These are phyloP conservation scores for Caenorhabditis tropicalis DNA, from an alignment of 1,140 invertebrate species.

Conservation along the genomic window DNA sequence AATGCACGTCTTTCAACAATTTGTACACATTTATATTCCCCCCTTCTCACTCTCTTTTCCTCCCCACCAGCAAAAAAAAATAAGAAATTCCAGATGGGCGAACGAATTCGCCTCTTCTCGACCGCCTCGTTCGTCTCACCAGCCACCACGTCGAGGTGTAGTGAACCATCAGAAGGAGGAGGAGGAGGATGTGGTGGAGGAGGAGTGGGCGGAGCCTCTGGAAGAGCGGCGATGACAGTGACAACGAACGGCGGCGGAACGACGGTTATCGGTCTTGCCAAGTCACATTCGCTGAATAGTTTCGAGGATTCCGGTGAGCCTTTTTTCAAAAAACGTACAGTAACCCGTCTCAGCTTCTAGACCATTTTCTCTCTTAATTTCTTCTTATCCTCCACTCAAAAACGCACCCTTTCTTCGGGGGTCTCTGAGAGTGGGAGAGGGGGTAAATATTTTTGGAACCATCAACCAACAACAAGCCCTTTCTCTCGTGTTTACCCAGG, in stretches of 20 bases:
- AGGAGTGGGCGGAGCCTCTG: too few relatives aligned
- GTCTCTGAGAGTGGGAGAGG: too few relatives aligned
- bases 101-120: slow-evolving; percentile 53
- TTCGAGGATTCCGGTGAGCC: slow-evolving; percentile 26
- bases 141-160: slow-evolving; percentile 26
- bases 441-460: slow-evolving; percentile 36
- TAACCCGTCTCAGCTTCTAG: background rate
- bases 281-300: slow-evolving; percentile 29
- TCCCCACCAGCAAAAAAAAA: background rate
- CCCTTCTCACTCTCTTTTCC: background rate
- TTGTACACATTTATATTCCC: background rate
- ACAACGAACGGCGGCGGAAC: background rate
- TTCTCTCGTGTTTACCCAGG: background rate
- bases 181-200: background rate
- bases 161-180: background rate
- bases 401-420: background rate
- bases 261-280: background rate
- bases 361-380: too few relatives aligned
- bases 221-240: background rate
- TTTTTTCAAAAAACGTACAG: too few relatives aligned
- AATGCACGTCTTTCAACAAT: background rate
- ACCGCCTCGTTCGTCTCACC: slow-evolving; percentile 47
- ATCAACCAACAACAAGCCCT: background rate
- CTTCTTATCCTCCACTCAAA: background rate
- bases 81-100: slow-evolving; percentile 53